Percentiles rank a stretch among this genome's conserved stretches.
These are phyloP conservation scores for Aquatica leii DNA, from an alignment of 2,888 invertebrate species.

Conservation along the genomic window DNA sequence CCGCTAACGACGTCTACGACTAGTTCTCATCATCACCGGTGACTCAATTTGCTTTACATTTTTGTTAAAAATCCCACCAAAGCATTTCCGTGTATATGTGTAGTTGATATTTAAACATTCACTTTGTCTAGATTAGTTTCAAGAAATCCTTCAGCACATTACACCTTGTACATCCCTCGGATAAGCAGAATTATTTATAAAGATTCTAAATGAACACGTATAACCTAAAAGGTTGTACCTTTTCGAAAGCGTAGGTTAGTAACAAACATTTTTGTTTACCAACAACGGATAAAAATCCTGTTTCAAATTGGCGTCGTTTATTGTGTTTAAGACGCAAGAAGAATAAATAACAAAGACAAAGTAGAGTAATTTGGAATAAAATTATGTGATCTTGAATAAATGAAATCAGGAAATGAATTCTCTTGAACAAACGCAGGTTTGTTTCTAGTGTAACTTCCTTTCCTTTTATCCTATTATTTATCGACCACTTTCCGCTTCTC, in stretches of 20 bases:
- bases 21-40: slow-evolving; percentile 47
- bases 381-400: slow-evolving; percentile 59
- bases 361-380: slow-evolving; percentile 55
- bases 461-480: slow-evolving; percentile 59
- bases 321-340: slow-evolving; percentile 22
- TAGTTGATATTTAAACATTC: too few species aligned
- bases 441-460: slow-evolving; percentile 57
- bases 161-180: slow-evolving; percentile 4
- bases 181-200: slow-evolving; percentile 13
- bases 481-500: slow-evolving; percentile 56
- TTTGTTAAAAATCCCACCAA: slow-evolving; percentile 14
- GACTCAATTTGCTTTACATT: slow-evolving; percentile 29
- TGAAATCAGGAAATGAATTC: slow-evolving; percentile 62
- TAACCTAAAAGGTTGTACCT: slow-evolving; percentile 17
- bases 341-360: slow-evolving; percentile 51
- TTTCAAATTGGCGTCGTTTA: too few species aligned
- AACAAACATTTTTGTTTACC: slow-evolving; percentile 1
- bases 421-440: slow-evolving; percentile 56
- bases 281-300: neutral
- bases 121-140: neutral
- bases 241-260: neutral
- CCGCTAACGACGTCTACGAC: slow-evolving; percentile 57
- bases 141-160: slow-evolving; percentile 8
- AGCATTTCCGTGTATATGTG: too few species aligned
- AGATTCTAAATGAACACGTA: slow-evolving; percentile 11